These are phyloP conservation scores for Podarcis siculus DNA, from an alignment of 2,797 vertebrate species.

Conservation along the genomic window DNA sequence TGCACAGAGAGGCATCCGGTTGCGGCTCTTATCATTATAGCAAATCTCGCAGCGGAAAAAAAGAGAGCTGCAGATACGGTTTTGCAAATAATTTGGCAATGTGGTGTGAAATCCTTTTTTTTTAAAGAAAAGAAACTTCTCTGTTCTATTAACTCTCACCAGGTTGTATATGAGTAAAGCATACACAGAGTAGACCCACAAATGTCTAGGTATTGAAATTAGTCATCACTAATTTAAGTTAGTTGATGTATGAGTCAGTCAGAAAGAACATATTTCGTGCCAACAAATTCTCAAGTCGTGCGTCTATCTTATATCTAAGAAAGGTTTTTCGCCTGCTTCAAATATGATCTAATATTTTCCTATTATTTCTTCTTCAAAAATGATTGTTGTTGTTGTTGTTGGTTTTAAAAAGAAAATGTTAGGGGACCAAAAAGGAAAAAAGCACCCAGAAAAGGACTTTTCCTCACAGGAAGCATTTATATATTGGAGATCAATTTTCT, in stretches of 20 bases:
- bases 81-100: conserved; percentile 66
- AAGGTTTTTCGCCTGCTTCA: conserved; percentile 13
- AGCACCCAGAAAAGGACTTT: conserved; percentile 65
- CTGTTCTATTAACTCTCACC: conserved; percentile 64
- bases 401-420: conserved; percentile 41
- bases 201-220: too few relatives aligned
- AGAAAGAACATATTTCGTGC: too few relatives aligned
- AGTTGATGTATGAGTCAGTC: too few relatives aligned
- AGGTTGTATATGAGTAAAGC: too few relatives aligned
- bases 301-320: conserved; percentile 56
- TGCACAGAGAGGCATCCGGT: conserved; percentile 48
- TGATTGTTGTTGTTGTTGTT: too few relatives aligned
- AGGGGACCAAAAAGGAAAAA: conserved; percentile 49
- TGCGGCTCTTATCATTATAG: conserved; percentile 44
- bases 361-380: conserved; percentile 56
- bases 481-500: conserved; percentile 80
- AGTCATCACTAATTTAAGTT: too few relatives aligned
- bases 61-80: conserved; percentile 35
- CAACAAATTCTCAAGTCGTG: conserved; percentile 28
- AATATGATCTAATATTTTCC: conserved; percentile 70
- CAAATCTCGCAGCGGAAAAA: conserved; percentile 13
- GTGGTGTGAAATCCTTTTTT: conserved; percentile 14
- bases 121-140: neutral
- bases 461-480: conserved; percentile 70
- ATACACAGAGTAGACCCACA: too few relatives aligned